Conservation (phyloP, 2,888 invertebrate genomes). For the Aleiodes leptofemur region DNA sequence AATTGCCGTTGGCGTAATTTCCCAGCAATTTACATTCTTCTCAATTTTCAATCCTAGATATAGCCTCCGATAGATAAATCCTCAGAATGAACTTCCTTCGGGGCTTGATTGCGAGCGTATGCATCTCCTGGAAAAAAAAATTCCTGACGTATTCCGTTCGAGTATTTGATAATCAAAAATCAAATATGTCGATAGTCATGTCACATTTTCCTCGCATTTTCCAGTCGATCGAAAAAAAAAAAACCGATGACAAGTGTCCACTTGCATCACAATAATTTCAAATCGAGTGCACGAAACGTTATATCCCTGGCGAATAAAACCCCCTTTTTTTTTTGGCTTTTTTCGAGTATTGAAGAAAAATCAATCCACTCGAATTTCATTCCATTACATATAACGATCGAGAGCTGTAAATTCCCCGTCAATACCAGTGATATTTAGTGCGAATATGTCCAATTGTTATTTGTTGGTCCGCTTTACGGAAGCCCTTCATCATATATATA, state of each 20-base stretch:
- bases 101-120: neutral
- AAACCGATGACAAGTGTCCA: too few species aligned
- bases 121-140: neutral
- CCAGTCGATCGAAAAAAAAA: too few species aligned
- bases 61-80: too few species aligned
- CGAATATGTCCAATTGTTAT: neutral
- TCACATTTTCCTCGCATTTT: too few species aligned
- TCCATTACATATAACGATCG: neutral
- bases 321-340: neutral
- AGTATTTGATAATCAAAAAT: too few species aligned
- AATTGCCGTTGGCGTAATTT: slow-evolving; percentile 47
- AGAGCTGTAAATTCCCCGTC: neutral
- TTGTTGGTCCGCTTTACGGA: neutral
- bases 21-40: slow-evolving; percentile 26
- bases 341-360: neutral
- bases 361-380: neutral
- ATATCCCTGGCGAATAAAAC: neutral
- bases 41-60: neutral
- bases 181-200: too few species aligned
- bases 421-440: neutral
- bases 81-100: too few species aligned
- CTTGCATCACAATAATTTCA: too few species aligned
- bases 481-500: neutral
- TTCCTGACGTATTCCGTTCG: too few species aligned
- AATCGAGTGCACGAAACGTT: too few species aligned